A percentile compares a stretch with the other conserved stretches of the same genome.
Evolutionary conservation across 2,113 vertebrate species (phyloP).

Genomic region (Stercorarius parasiticus): DNA sequence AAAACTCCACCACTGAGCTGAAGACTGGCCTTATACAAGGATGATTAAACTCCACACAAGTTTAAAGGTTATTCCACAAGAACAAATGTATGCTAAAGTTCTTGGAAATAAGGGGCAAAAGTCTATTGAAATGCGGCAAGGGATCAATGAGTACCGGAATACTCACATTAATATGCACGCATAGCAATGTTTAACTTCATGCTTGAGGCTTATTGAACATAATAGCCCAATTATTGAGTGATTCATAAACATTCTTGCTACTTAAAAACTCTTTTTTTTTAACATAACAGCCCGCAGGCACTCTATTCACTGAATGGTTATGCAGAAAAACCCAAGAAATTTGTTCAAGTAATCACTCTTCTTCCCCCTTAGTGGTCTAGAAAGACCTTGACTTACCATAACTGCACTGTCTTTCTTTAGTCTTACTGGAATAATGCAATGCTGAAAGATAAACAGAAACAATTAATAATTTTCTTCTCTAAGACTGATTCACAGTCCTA

Average conservation of each 20-base stretch:
- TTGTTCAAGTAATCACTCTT: not conserved
- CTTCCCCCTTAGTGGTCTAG: not conserved
- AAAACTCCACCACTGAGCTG: not conserved
- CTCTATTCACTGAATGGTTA: not conserved
- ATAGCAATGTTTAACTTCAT: not conserved
- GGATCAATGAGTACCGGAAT: not conserved
- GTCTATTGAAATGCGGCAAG: not conserved
- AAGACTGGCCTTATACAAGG: not conserved
- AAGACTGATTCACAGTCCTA: not conserved
- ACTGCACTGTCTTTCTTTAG: constrained; percentile 60
- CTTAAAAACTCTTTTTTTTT: not conserved
- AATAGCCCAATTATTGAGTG: not conserved
- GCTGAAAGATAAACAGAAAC: constrained; percentile 42
- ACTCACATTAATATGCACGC: not conserved
- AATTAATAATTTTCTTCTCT: not conserved
- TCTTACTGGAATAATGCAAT: constrained; percentile 20
- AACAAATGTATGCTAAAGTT: not conserved
- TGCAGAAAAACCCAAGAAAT: not conserved
- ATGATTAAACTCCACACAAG: not conserved
- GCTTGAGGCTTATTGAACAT: not conserved
- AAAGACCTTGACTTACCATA: constrained; percentile 69
- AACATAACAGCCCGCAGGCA: not conserved
- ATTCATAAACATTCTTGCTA: not conserved
- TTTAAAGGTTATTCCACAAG: not conserved
- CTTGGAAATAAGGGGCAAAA: not conserved